These are phyloP conservation scores for Boloria selene DNA, from an alignment of 2,888 invertebrate genomes.

Conservation along the genomic window DNA sequence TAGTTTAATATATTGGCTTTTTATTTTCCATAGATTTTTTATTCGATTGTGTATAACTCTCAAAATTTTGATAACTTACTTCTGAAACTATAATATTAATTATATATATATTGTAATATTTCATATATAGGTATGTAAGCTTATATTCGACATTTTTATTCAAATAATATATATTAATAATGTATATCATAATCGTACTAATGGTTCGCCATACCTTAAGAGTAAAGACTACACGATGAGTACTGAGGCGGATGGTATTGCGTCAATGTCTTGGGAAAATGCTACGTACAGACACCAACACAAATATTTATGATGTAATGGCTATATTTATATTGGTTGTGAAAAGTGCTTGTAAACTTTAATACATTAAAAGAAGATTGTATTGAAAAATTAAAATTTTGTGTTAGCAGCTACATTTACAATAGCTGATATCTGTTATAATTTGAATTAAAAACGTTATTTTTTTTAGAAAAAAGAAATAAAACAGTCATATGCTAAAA, in stretches of 20 bases:
- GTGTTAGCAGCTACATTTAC: not conserved
- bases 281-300: slow-evolving; percentile 15
- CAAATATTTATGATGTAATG: not conserved
- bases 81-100: too few relatives aligned
- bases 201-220: slow-evolving; percentile 17
- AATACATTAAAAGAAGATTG: not conserved
- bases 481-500: too few relatives aligned
- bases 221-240: slow-evolving; percentile 15
- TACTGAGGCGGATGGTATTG: slow-evolving; percentile 19
- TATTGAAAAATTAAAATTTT: not conserved
- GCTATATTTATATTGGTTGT: not conserved
- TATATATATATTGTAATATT: too few relatives aligned
- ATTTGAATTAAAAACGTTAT: not conserved
- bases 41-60: too few relatives aligned
- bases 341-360: not conserved
- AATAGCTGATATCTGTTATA: not conserved
- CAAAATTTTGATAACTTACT: too few relatives aligned
- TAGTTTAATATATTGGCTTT: too few relatives aligned
- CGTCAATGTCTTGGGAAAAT: slow-evolving; percentile 6
- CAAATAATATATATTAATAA: not conserved
- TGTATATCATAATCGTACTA: not conserved
- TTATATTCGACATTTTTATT: not conserved
- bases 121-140: not conserved
- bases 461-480: too few relatives aligned
- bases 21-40: too few relatives aligned